phyloP scores from a whole-genome alignment of 2,888 invertebrate genomes.

The Drosophila melanosoma region DNA sequence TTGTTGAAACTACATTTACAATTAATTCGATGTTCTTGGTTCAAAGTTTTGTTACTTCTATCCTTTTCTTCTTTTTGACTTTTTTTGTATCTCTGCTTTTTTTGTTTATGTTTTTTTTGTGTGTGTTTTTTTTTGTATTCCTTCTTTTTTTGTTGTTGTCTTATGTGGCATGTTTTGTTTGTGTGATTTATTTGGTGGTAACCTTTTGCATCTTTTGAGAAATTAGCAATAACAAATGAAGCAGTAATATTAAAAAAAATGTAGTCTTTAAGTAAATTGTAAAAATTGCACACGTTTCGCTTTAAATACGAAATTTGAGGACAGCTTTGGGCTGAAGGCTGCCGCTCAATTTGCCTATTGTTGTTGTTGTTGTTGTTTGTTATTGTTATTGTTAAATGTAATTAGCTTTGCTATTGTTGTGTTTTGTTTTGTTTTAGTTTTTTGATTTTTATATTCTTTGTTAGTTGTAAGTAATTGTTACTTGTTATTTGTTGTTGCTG shows the following conservation, averaged over 20 bases:
- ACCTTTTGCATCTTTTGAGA: slow-evolving; percentile 38
- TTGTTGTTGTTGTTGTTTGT: slow-evolving; percentile 21
- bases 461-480: slow-evolving; percentile 49
- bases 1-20: slow-evolving; percentile 78
- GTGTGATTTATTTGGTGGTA: slow-evolving; percentile 41
- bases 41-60: slow-evolving; percentile 68
- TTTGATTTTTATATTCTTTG: slow-evolving; percentile 18
- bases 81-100: slow-evolving; percentile 31
- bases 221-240: slow-evolving; percentile 47
- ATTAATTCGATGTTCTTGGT: slow-evolving; percentile 84
- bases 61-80: slow-evolving; percentile 29
- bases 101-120: slow-evolving; percentile 17
- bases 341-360: slow-evolving; percentile 52
- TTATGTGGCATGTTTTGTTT: slow-evolving; percentile 43
- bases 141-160: slow-evolving; percentile 10
- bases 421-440: slow-evolving; percentile 2
- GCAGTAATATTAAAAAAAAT: slow-evolving; percentile 23
- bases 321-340: slow-evolving; percentile 10
- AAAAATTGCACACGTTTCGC: slow-evolving; percentile 59
- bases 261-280: slow-evolving; percentile 53
- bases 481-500: slow-evolving; percentile 59
- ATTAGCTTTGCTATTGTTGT: slow-evolving; percentile 70
- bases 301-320: slow-evolving; percentile 2
- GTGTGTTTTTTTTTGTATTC: slow-evolving; percentile 5
- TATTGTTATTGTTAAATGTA: slow-evolving; percentile 18